Conservation (phyloP, 1,140 invertebrate genomes). For the Helicoverpa zea region DNA sequence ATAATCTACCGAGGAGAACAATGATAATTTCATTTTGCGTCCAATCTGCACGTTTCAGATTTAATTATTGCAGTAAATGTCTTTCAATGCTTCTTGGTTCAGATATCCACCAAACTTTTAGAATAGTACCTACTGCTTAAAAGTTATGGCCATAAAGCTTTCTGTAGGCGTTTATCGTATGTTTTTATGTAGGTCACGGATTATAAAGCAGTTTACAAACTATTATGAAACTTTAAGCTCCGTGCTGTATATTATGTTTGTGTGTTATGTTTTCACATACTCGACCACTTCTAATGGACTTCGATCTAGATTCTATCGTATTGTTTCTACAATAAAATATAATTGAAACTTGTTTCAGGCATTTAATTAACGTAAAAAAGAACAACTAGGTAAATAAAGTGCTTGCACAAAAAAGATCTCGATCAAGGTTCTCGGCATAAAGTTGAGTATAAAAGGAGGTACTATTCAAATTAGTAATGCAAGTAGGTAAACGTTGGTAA, state of each 20-base stretch:
- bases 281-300: too few relatives aligned
- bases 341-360: too few relatives aligned
- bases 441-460: neutral
- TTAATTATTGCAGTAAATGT: too few relatives aligned
- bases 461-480: neutral
- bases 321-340: too few relatives aligned
- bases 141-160: constrained; percentile 9
- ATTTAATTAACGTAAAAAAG: too few relatives aligned
- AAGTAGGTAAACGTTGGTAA: neutral
- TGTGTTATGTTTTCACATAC: neutral
- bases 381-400: constrained; percentile 7
- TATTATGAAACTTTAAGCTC: constrained; percentile 13
- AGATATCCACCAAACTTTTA: constrained; percentile 6
- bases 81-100: too few relatives aligned
- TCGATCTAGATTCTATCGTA: too few relatives aligned
- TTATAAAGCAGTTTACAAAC: constrained; percentile 42
- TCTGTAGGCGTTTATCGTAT: constrained; percentile 31
- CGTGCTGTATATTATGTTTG: too few relatives aligned
- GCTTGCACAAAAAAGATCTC: constrained; percentile 15
- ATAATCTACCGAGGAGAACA: too few relatives aligned
- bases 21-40: too few relatives aligned
- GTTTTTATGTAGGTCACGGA: constrained; percentile 50
- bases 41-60: too few relatives aligned
- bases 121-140: neutral
- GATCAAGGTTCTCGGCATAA: constrained; percentile 13